These are phyloP conservation scores for Ursus arctos DNA, from an alignment of 2,113 vertebrate genomes.

Conservation along the genomic window DNA sequence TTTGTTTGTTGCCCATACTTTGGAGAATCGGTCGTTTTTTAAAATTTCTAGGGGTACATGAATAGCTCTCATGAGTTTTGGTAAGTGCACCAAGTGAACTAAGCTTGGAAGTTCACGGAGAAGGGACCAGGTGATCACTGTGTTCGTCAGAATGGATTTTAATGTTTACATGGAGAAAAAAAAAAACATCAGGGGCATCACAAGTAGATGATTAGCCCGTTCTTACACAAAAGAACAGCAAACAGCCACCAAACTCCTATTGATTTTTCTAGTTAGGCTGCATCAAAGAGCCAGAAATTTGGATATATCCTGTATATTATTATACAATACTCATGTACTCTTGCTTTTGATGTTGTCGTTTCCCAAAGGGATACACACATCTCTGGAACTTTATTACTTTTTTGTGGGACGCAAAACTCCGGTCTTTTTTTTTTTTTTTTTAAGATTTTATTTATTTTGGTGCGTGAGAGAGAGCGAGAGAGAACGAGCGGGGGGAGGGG, in stretches of 20 bases:
- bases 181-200: neutral
- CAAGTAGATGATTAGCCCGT: neutral
- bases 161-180: conserved; percentile 1
- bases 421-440: neutral
- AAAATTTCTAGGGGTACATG: conserved; percentile 31
- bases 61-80: conserved; percentile 47
- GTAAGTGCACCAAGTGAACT: conserved; percentile 56
- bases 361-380: neutral
- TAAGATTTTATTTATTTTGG: too few relatives aligned
- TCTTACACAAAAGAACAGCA: neutral
- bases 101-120: conserved; percentile 28
- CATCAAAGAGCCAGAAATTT: neutral
- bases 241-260: neutral
- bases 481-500: too few relatives aligned
- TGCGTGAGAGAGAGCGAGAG: too few relatives aligned
- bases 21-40: conserved; percentile 27
- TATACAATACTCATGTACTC: neutral
- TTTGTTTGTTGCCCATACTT: conserved; percentile 41
- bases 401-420: neutral
- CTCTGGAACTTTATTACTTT: neutral
- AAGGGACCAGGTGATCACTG: conserved; percentile 26
- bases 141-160: conserved; percentile 57
- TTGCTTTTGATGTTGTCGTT: neutral
- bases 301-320: neutral
- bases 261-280: neutral